Evolutionary conservation across 1,140 invertebrate genomes (phyloP).

Genomic region (Drosophila willistoni): DNA sequence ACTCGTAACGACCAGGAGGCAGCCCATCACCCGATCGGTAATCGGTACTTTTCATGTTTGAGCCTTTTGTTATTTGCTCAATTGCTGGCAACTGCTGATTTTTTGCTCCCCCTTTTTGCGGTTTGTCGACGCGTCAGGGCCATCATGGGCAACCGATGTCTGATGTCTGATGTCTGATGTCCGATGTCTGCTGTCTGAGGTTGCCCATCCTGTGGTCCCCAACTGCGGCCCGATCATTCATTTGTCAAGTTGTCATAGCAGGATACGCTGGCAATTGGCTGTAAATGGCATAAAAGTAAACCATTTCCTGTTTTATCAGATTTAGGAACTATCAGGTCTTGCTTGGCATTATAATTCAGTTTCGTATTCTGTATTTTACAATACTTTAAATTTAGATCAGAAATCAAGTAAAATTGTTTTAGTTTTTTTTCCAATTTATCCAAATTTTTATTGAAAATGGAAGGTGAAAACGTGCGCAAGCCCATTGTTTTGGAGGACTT

Average conservation of each 20-base stretch:
- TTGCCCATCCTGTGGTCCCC: conserved; percentile 58
- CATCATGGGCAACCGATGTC: conserved; percentile 38
- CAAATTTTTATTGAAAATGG: conserved; percentile 1
- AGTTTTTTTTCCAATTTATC: not conserved
- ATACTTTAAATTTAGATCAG: not conserved
- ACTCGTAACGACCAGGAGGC: not conserved
- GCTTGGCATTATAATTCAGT: not conserved
- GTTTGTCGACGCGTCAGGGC: conserved; percentile 71
- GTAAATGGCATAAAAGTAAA: conserved; percentile 44
- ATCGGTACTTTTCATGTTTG: conserved; percentile 65
- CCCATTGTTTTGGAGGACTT: conserved; percentile 22
- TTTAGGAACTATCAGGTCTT: not conserved
- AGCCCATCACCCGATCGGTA: conserved; percentile 47
- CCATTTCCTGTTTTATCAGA: conserved; percentile 43
- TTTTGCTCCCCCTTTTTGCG: conserved; percentile 50
- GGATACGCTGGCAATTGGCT: conserved; percentile 24
- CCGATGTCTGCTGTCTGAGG: conserved; percentile 49
- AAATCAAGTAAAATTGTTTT: not conserved
- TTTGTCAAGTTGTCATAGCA: conserved; percentile 73
- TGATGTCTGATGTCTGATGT: conserved; percentile 18
- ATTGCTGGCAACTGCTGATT: conserved; percentile 32
- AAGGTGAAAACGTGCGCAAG: not conserved
- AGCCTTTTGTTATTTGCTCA: conserved; percentile 41
- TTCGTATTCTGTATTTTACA: not conserved
- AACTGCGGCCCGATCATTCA: conserved; percentile 69